A percentile compares a stretch with the other conserved stretches of the same genome.
Evolutionary conservation across 2,888 invertebrate species (phyloP).

Genomic region (Choristoneura rosaceana): DNA sequence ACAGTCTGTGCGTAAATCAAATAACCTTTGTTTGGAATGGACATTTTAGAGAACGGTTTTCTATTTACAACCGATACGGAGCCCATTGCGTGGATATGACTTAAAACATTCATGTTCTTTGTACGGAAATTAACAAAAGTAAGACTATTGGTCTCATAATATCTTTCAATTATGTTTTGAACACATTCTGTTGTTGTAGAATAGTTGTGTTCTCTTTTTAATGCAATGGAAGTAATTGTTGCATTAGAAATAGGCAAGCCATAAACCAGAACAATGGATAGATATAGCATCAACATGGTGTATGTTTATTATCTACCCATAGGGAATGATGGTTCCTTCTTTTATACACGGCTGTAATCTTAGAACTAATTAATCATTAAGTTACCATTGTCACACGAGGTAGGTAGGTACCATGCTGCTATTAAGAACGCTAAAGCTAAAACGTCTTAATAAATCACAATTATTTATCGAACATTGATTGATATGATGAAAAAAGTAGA

Average conservation of each 20-base stretch:
- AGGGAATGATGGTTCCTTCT: neutral
- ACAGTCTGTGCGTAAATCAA: slow-evolving; percentile 18
- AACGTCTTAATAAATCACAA: slow-evolving; percentile 14
- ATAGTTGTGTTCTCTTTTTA: neutral
- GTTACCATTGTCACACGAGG: neutral
- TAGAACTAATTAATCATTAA: slow-evolving; percentile 23
- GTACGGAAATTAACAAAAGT: slow-evolving; percentile 42
- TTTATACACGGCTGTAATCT: slow-evolving; percentile 12
- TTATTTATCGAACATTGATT: neutral
- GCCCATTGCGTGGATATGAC: slow-evolving; percentile 34
- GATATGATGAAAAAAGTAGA: neutral
- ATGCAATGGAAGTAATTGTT: neutral
- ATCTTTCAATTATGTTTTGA: neutral
- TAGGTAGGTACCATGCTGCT: neutral
- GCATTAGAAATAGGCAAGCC: slow-evolving; percentile 1
- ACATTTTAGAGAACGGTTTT: slow-evolving; percentile 11
- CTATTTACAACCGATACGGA: slow-evolving; percentile 34
- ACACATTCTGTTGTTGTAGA: slow-evolving; percentile 11
- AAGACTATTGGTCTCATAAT: slow-evolving; percentile 14
- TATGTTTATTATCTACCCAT: neutral
- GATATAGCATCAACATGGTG: slow-evolving; percentile 8
- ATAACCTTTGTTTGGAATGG: slow-evolving; percentile 15
- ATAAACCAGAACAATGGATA: neutral
- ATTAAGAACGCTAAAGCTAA: neutral
- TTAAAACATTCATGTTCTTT: slow-evolving; percentile 38